Conservation (phyloP, 2,888 invertebrate species). For the Parnassius glacialis region DNA sequence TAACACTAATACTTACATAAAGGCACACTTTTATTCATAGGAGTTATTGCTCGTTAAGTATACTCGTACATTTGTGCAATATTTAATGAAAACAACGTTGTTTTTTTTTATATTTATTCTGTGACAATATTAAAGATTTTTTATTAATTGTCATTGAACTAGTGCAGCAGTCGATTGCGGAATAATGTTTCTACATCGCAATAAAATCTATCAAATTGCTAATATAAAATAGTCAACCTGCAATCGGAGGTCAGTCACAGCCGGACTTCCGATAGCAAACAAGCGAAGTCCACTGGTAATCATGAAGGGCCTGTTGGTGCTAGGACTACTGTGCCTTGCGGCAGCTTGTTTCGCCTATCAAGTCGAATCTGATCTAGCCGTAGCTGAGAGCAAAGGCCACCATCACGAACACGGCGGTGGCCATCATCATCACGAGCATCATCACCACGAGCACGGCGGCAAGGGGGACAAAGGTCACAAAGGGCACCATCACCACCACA, state of each 20-base stretch:
- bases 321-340: slow-evolving; percentile 61
- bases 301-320: slow-evolving; percentile 63
- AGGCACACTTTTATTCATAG: no score
- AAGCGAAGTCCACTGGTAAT: slow-evolving; percentile 33
- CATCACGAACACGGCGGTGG: slow-evolving; percentile 84
- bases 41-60: no score
- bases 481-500: slow-evolving; percentile 87
- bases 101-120: no score
- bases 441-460: slow-evolving; percentile 86
- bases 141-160: slow-evolving; percentile 63
- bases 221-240: slow-evolving; percentile 69
- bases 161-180: slow-evolving; percentile 64
- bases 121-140: background rate
- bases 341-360: slow-evolving; percentile 56
- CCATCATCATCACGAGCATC: slow-evolving; percentile 83
- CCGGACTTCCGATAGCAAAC: slow-evolving; percentile 62
- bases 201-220: slow-evolving; percentile 47
- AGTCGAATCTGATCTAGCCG: slow-evolving; percentile 55
- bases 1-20: no score
- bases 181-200: slow-evolving; percentile 63
- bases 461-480: slow-evolving; percentile 89
- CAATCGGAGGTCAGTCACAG: slow-evolving; percentile 64
- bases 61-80: no score
- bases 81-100: no score
- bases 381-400: slow-evolving; percentile 75